Conservation (phyloP, 2,888 invertebrate genomes). For the Pantelozetes paolii region DNA sequence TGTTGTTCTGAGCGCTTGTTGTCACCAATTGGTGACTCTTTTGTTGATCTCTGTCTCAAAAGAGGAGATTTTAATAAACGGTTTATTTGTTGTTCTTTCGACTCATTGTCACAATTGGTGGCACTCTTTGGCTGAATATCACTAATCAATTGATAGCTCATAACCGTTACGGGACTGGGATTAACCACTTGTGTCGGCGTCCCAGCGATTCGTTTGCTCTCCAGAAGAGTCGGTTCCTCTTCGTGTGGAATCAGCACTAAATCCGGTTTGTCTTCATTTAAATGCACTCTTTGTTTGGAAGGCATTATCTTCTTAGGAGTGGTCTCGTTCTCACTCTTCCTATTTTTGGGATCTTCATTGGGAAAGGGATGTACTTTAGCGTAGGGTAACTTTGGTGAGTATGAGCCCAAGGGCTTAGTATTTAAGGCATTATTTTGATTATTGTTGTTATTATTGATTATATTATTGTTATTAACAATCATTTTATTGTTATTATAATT, state of each 20-base stretch:
- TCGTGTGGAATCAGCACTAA: neutral
- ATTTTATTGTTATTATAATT: slow-evolving; percentile 36
- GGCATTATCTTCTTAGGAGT: slow-evolving; percentile 30
- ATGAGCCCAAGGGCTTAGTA: neutral
- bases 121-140: slow-evolving; percentile 13
- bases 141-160: slow-evolving; percentile 19
- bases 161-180: slow-evolving; percentile 17
- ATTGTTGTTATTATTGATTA: neutral
- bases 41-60: neutral
- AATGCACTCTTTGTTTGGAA: neutral
- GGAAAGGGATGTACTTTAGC: slow-evolving; percentile 40
- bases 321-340: slow-evolving; percentile 14
- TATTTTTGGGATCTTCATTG: neutral
- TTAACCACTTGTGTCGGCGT: neutral
- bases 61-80: slow-evolving; percentile 6
- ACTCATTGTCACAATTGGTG: neutral
- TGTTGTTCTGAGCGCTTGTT: neutral
- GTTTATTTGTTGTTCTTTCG: neutral
- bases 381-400: slow-evolving; percentile 37
- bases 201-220: neutral
- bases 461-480: slow-evolving; percentile 14
- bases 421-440: slow-evolving; percentile 10
- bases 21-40: neutral
- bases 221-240: neutral
- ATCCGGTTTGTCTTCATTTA: neutral